Conservation (phyloP, 2,113 vertebrate species). For the Setophaga kirtlandii region DNA sequence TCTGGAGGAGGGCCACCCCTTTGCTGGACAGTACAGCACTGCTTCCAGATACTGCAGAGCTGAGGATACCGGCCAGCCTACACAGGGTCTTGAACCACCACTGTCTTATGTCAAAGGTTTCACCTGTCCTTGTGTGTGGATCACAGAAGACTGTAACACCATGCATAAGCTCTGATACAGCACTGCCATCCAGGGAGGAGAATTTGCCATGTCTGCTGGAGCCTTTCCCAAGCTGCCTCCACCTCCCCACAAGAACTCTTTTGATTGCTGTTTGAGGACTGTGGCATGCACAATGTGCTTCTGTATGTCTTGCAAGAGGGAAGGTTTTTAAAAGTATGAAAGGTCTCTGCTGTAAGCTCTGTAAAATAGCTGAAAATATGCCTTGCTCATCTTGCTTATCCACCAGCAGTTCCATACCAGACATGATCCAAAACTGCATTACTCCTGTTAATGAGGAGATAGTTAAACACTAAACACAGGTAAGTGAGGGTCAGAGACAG, state of each 20-base stretch:
- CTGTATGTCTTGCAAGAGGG: not conserved
- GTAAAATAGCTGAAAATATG: not conserved
- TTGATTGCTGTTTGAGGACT: not conserved
- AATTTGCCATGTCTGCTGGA: not conserved
- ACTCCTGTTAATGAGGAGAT: not conserved
- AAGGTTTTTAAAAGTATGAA: not conserved
- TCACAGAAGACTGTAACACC: not conserved
- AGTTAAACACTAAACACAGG: not conserved
- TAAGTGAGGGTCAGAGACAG: not conserved
- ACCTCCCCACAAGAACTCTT: not conserved
- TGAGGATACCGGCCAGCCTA: not conserved
- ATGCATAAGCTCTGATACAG: not conserved
- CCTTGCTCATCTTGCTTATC: not conserved
- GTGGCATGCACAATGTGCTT: not conserved
- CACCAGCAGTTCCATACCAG: not conserved
- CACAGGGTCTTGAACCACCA: not conserved
- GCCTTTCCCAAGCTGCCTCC: not conserved
- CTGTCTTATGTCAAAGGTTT: not conserved
- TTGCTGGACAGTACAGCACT: not conserved
- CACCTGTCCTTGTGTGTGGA: not conserved
- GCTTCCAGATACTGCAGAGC: not conserved
- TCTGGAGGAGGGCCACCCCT: not conserved
- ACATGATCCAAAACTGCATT: not conserved
- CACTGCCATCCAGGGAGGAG: not conserved
- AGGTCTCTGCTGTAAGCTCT: not conserved